Evolutionary conservation across 2,797 vertebrate genomes (phyloP), one percentile per base, ranked within the genome.

Genomic region (Australoheros facetus): DNA sequence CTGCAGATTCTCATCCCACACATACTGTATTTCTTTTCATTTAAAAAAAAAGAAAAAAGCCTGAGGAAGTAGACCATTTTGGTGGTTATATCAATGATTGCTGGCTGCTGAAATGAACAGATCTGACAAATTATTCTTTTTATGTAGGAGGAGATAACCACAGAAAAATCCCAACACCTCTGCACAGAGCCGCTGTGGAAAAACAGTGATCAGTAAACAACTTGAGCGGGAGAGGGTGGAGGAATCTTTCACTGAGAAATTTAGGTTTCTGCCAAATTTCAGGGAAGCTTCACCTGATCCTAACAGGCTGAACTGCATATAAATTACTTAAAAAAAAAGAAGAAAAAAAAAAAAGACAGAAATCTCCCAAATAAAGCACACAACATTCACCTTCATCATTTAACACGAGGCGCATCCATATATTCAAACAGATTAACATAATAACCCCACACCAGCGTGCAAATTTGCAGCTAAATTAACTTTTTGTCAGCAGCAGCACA

Each of bases 1-100:
- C 69, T 80, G 77, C 69, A 85, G 32, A 75, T 83, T 85, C 12
- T 56, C 76, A 71, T 87, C 87, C 85, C 73, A 88, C 84, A 78
- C 78, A 28, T 23, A 73, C 69, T 80, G 55, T 57, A 71, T 21
- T 57, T 9, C 3, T 55, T 51, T 77, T 60, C 71, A 16, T 75
- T 73, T 53, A 39, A 14, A n/a, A 53, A 56, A 39, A 71, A 34
- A 54, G 45, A 71, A 66, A 58, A 12, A 37, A 77, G 82, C 87
- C 80, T 2, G n/a, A 69, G 72, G 77, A 86, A 45, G 54, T 54
- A 42, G 60, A 66, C 34, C 39, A 34, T 74, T 28, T 66, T 19
- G 5, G 19, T 59, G 73, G 59, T 88, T 60, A 71, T 39, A 77
- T 75, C 30, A 75, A 80, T 7, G 14, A 45, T 56, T 79, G 51